Evolutionary conservation across 2,888 invertebrate species (phyloP), one percentile per base, ranked within the genome.

Genomic region (Luperina testacea): DNA sequence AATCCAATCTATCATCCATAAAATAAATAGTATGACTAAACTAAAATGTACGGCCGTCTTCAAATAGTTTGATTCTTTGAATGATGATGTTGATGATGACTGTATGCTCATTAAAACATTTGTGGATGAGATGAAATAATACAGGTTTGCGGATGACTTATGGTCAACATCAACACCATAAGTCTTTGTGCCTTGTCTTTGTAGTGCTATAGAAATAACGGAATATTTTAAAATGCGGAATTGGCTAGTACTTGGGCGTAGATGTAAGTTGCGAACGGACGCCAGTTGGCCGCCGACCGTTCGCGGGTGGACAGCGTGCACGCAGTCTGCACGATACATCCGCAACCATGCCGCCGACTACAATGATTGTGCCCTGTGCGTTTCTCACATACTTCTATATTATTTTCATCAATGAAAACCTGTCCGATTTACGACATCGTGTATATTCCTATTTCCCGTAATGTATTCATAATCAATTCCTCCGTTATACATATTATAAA

Each of bases 341-440:
- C 93, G 94, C 93, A 95, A 94, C 91, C 94, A 97, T 97, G 97
- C 97, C 97, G 93, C 97, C 97, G 89, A 96, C 96, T 86, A 95
- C 97, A 90, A 96, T 96, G 95, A 95, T 97, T 92, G 96, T 97
- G 93, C 96, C 95, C 93, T 97, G 96, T 96, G 94, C 95, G 97
- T 97, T 92, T 91, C 84, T 83, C 88, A 87, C 78, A 89, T 89
- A 77, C 80, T 84, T 80, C 27, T 84, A 64, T 80, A 81, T 75
- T 81, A 65, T 77, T 82, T 82, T 81, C 67, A 77, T 90, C 80
- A 87, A 88, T 90, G 83, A 89, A 87, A 87, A 86, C 72, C 64
- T 87, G 64, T 78, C 71, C 27, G 57, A 59, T 79, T 85, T 72
- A 84, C 72, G 72, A 86, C 74, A 79, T 61, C 65, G 75, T 84